Conservation (phyloP, 2,888 invertebrate species). For the Harpalus rubripes region DNA sequence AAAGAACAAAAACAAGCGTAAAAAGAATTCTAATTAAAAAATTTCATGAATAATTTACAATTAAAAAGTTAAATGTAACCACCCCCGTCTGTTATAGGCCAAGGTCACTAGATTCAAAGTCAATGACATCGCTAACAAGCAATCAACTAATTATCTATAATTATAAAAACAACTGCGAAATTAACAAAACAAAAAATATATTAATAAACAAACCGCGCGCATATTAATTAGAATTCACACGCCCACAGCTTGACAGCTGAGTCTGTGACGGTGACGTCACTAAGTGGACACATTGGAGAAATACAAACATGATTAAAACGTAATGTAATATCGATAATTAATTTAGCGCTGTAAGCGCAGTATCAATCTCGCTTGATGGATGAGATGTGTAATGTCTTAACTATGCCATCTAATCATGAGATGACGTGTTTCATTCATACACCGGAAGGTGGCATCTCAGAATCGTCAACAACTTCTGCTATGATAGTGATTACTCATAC, state of each 20-base stretch:
- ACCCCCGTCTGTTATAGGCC: constrained; percentile 22
- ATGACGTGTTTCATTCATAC: constrained; percentile 16
- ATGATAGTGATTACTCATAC: constrained; percentile 8
- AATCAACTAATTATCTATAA: constrained; percentile 29
- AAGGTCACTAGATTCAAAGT: constrained; percentile 32
- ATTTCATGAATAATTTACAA: constrained; percentile 9
- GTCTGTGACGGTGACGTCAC: constrained; percentile 20
- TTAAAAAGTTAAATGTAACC: constrained; percentile 8
- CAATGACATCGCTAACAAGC: constrained; percentile 31
- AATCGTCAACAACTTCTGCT: neutral
- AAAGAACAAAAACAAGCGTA: constrained; percentile 12
- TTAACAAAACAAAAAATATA: constrained; percentile 41
- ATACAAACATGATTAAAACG: constrained; percentile 18
- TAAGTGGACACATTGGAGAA: constrained; percentile 13
- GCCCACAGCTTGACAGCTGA: constrained; percentile 26
- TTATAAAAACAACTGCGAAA: constrained; percentile 36
- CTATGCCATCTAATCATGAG: constrained; percentile 30
- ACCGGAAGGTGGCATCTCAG: constrained; percentile 6
- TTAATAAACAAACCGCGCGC: constrained; percentile 35
- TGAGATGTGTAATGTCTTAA: constrained; percentile 42
- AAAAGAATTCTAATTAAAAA: neutral
- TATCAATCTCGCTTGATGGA: constrained; percentile 38
- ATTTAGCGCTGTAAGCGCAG: constrained; percentile 14
- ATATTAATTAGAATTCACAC: constrained; percentile 30
- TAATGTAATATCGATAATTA: constrained; percentile 37